Conservation (phyloP, 1,140 invertebrate genomes). For the Oncopeltus fasciatus region DNA sequence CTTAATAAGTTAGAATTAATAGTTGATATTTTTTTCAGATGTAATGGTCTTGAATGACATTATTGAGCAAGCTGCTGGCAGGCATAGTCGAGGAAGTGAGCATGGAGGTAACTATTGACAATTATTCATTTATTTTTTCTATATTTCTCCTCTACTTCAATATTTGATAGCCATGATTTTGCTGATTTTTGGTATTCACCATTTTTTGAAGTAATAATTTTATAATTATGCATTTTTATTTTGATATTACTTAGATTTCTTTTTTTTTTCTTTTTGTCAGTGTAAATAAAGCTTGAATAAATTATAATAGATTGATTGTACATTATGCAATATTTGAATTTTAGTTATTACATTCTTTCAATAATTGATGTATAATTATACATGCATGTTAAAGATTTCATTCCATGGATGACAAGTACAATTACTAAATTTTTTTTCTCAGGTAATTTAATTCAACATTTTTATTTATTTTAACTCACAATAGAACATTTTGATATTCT, state of each 20-base stretch:
- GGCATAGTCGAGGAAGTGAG: conserved; percentile 68
- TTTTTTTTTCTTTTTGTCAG: too few species aligned
- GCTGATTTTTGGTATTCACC: neutral
- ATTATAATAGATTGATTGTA: too few species aligned
- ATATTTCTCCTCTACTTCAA: conserved; percentile 12
- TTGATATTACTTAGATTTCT: neutral
- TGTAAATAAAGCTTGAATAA: neutral
- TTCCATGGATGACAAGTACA: too few species aligned
- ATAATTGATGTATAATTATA: too few species aligned
- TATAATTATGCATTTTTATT: neutral
- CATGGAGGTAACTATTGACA: conserved; percentile 59
- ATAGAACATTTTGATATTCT: too few species aligned
- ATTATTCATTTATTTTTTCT: neutral
- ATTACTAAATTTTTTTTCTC: too few species aligned
- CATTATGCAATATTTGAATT: too few species aligned
- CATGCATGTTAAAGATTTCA: too few species aligned
- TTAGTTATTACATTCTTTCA: too few species aligned
- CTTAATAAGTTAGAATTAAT: too few species aligned
- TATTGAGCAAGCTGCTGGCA: conserved; percentile 83
- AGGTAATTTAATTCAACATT: too few species aligned
- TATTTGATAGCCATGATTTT: neutral
- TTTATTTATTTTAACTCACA: too few species aligned
- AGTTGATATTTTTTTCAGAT: conserved; percentile 58
- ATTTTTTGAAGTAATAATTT: neutral
- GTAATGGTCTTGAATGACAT: conserved; percentile 96